A percentile compares a stretch with the other conserved stretches of the same genome.
These are phyloP conservation scores for Pristionchus mayeri DNA, from an alignment of 2,888 invertebrate genomes.

Conservation along the genomic window DNA sequence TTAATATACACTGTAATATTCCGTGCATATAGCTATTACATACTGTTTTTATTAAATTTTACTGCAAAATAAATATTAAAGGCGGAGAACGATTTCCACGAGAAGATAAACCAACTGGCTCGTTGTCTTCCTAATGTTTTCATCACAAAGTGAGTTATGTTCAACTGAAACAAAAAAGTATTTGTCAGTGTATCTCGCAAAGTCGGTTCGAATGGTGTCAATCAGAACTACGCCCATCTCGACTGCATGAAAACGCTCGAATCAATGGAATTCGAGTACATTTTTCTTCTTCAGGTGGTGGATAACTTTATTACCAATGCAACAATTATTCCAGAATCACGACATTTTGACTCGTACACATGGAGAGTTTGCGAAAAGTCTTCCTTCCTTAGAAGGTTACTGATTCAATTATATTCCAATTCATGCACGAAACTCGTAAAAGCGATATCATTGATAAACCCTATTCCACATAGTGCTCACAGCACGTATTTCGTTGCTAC, in stretches of 20 bases:
- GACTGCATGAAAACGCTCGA: slow-evolving; percentile 29
- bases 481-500: no score
- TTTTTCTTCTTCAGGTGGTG: slow-evolving; percentile 31
- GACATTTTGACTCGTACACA: slow-evolving; percentile 43
- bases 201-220: not conserved
- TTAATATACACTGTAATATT: no score
- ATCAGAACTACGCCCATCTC: slow-evolving; percentile 41
- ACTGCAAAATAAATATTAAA: no score
- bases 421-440: not conserved
- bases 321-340: slow-evolving; percentile 13
- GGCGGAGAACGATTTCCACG: not conserved
- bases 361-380: not conserved
- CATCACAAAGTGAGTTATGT: slow-evolving; percentile 20
- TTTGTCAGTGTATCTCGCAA: slow-evolving; percentile 37
- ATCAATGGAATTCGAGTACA: not conserved
- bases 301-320: not conserved
- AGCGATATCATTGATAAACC: no score
- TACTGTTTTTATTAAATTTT: no score
- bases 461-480: no score
- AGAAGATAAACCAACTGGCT: not conserved
- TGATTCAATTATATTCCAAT: not conserved
- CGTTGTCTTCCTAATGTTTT: slow-evolving; percentile 27
- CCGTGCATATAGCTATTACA: no score
- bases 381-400: not conserved
- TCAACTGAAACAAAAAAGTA: no score